Conservation (phyloP, 2,113 vertebrate species). For the Stigmatopora argus region DNA sequence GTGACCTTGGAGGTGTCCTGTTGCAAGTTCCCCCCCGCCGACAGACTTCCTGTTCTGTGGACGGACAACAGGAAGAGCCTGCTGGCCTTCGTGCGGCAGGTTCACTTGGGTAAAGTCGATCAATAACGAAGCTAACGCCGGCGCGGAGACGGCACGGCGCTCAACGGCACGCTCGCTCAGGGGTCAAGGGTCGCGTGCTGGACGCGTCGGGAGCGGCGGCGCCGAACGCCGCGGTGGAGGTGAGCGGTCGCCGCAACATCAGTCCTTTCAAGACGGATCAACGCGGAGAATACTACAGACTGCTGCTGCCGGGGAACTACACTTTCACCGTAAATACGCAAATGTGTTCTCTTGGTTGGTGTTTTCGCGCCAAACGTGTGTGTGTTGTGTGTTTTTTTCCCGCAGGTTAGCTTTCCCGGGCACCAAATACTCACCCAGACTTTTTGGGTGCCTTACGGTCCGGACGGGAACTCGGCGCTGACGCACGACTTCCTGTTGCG, state of each 20-base stretch:
- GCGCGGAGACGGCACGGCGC: not conserved
- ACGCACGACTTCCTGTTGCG: slow-evolving; percentile 55
- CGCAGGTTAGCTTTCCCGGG: slow-evolving; percentile 59
- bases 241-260: slow-evolving; percentile 75
- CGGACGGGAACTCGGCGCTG: slow-evolving; percentile 51
- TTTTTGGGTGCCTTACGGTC: slow-evolving; percentile 45
- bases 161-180: slow-evolving; percentile 52
- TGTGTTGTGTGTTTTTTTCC: slow-evolving; percentile 5
- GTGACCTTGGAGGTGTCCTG: slow-evolving; percentile 90
- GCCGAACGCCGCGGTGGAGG: slow-evolving; percentile 78
- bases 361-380: not conserved
- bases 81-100: slow-evolving; percentile 83
- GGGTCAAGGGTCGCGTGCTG: slow-evolving; percentile 87
- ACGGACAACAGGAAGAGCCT: slow-evolving; percentile 78
- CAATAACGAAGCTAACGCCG: not conserved
- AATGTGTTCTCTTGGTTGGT: not conserved
- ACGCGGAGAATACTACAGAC: slow-evolving; percentile 86
- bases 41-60: slow-evolving; percentile 78
- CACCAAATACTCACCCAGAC: slow-evolving; percentile 52
- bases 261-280: slow-evolving; percentile 80
- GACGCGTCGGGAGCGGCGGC: slow-evolving; percentile 69
- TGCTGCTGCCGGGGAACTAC: slow-evolving; percentile 85
- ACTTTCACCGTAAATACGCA: slow-evolving; percentile 74
- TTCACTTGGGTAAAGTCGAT: slow-evolving; percentile 79
- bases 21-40: slow-evolving; percentile 83